Evolutionary conservation across 1,140 invertebrate genomes (phyloP).

Genomic region (Zaprionus taronus): DNA sequence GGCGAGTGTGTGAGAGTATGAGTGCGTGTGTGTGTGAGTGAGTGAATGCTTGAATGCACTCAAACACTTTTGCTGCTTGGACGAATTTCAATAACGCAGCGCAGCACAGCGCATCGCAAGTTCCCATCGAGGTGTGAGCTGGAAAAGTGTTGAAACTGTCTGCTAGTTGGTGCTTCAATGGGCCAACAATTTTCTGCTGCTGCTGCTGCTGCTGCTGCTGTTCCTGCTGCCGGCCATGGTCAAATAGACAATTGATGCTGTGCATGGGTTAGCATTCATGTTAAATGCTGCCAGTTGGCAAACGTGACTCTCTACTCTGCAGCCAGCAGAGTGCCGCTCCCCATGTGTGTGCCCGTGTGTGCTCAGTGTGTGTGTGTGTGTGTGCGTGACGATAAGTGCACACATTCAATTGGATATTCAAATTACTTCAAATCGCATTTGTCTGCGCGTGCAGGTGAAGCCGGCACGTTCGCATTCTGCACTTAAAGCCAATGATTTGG

Average conservation of each 20-base stretch:
- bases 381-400: constrained; percentile 67
- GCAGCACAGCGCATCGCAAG: constrained; percentile 46
- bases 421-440: constrained; percentile 82
- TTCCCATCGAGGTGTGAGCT: constrained; percentile 1
- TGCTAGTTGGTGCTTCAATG: constrained; percentile 43
- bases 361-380: constrained; percentile 14
- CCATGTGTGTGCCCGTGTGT: constrained; percentile 11
- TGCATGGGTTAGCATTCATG: constrained; percentile 59
- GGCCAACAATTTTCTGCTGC: constrained; percentile 46
- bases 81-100: constrained; percentile 73
- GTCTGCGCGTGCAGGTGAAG: constrained; percentile 66
- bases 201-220: constrained; percentile 18
- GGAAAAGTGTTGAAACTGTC: constrained; percentile 34
- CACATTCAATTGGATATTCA: constrained; percentile 82
- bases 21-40: constrained; percentile 18
- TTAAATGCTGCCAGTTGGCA: constrained; percentile 64
- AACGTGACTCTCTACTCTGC: constrained; percentile 51
- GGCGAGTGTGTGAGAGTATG: background rate
- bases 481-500: constrained; percentile 63
- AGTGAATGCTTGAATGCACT: constrained; percentile 68
- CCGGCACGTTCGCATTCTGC: constrained; percentile 62
- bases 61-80: constrained; percentile 75
- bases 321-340: constrained; percentile 1
- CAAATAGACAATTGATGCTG: constrained; percentile 75
- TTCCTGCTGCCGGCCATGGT: constrained; percentile 44